phyloP scores from a whole-genome alignment of 2,113 vertebrate species.

The Lathamus discolor region DNA sequence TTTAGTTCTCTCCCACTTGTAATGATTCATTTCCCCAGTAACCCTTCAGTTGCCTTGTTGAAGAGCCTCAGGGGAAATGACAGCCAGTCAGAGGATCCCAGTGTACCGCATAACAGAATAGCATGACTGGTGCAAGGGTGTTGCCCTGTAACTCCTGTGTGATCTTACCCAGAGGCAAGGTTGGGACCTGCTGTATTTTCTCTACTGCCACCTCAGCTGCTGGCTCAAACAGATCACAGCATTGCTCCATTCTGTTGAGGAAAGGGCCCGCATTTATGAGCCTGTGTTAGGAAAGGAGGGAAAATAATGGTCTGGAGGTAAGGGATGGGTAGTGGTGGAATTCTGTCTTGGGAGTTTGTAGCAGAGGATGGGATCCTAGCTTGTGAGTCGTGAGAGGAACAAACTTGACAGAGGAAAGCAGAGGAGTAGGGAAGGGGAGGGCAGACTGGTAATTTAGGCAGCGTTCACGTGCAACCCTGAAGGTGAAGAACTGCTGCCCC shows the following conservation, averaged over 20 bases:
- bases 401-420: not conserved
- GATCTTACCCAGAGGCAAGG: not conserved
- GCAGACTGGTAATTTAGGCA: not conserved
- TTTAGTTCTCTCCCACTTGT: not conserved
- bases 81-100: not conserved
- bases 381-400: not conserved
- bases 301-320: not conserved
- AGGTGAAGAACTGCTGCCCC: not conserved
- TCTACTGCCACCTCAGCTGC: not conserved
- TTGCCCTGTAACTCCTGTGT: not conserved
- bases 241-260: not conserved
- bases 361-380: not conserved
- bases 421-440: not conserved
- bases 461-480: accelerated
- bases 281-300: not conserved
- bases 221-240: not conserved
- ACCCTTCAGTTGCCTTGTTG: slow-evolving; percentile 1
- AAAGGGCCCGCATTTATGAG: not conserved
- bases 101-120: not conserved
- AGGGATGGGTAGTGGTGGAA: not conserved
- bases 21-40: not conserved
- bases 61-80: not conserved
- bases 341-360: not conserved
- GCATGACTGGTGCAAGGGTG: not conserved
- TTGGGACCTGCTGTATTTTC: not conserved